Base-by-base conservation (phyloP, 2,888 invertebrate species). In the Horisme vitalbata region DNA sequence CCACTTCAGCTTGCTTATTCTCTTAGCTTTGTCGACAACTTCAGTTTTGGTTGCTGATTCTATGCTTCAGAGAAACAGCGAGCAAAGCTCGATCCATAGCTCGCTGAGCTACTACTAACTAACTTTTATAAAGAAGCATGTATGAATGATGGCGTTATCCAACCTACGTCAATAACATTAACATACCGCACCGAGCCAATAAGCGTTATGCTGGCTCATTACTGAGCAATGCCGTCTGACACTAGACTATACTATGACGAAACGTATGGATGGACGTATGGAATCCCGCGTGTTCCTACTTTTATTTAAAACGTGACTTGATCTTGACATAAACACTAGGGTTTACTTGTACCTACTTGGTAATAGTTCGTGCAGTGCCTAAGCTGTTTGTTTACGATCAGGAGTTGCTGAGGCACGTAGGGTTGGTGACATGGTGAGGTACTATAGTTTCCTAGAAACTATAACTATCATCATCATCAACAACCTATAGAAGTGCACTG, bases 181-280 rank as follows among this genome's bases (percentile, higher is more conserved):
- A 37, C 39, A 50, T 43, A 48, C 36, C 43, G 30, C 47, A 35
- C 28, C 27, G 52, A 26, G 32, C 33, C 45, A 46, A 41, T 44
- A 32, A 46, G 52, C 50, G 45, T 41, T 35, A 53, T 47, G 45
- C 39, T 52, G 50, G 44, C 41, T 51, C 50, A 48, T 53, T 55
- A 53, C 47, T 28, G 45, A 45, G 50, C 51, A 51, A 51, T 46
- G 57, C 41, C 44, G 57, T 27, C 48, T 52, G 32, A 49, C 55
- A 45, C 51, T 41, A 20, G 34, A n/a, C 4, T 18, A 18, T 4
- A 30, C 23, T 45, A 49, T 57, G 54, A 57, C 49, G 52, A 57
- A 47, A 47, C 36, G 33, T 12, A 43, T n/a, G n/a, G n/a, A n/a
- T n/a, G n/a, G n/a, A n/a, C n/a, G n/a, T n/a, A 18, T 30, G 50